Evolutionary conservation across 2,797 vertebrate species (phyloP).

Genomic region (Xyrichtys novacula): DNA sequence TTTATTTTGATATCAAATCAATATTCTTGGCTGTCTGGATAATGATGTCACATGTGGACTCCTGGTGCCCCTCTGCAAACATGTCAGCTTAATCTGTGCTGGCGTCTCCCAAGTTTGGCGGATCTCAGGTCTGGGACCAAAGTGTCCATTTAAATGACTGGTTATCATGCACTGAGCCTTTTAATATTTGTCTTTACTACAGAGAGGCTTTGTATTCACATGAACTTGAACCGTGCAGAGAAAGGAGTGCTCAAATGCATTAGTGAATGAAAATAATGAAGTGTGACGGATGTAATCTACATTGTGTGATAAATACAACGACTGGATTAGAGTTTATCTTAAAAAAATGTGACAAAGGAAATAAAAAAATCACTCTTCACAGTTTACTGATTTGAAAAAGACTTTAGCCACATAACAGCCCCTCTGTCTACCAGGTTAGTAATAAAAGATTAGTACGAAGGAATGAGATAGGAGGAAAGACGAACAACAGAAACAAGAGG

Average conservation of each 20-base stretch:
- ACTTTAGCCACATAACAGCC: too few species aligned
- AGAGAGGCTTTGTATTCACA: constrained; percentile 38
- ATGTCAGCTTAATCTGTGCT: constrained; percentile 62
- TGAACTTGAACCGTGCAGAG: neutral
- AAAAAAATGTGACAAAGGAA: neutral
- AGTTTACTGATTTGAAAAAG: neutral
- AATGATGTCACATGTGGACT: constrained; percentile 59
- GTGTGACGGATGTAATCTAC: neutral
- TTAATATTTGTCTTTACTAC: constrained; percentile 32
- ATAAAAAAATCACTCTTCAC: neutral
- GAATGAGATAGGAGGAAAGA: too few species aligned
- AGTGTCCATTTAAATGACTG: constrained; percentile 37
- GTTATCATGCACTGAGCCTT: constrained; percentile 40
- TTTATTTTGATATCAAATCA: constrained; percentile 32
- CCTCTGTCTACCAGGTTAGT: too few species aligned
- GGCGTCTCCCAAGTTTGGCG: constrained; percentile 62
- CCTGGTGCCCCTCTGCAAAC: constrained; percentile 64
- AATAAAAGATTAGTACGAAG: too few species aligned
- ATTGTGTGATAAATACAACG: constrained; percentile 8
- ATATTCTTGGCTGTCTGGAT: constrained; percentile 28
- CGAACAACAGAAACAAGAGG: too few species aligned
- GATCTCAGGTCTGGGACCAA: constrained; percentile 58
- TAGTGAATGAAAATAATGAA: neutral
- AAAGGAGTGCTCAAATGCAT: neutral
- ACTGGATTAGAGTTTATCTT: constrained; percentile 1